These are phyloP conservation scores for Prorops nasuta DNA, from an alignment of 1,140 invertebrate species.

Conservation along the genomic window DNA sequence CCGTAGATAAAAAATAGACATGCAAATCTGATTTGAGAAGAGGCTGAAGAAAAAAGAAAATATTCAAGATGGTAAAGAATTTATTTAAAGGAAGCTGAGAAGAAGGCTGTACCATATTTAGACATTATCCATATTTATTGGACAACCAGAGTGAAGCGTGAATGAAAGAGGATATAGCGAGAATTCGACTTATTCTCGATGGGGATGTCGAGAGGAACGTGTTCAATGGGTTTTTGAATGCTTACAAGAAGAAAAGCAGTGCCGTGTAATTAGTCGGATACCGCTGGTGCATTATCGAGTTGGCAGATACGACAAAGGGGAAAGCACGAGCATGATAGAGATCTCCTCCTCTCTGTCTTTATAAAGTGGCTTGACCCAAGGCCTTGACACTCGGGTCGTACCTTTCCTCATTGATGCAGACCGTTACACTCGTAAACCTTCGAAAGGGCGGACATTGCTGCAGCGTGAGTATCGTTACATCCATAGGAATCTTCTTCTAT, in stretches of 20 bases:
- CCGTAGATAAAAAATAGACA: no score
- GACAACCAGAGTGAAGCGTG: no score
- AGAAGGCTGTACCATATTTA: no score
- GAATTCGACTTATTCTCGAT: constrained; percentile 8
- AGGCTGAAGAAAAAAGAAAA: no score
- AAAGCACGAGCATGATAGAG: constrained; percentile 9
- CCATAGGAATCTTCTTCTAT: constrained; percentile 1
- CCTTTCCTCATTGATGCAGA: constrained; percentile 8
- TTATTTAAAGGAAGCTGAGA: no score
- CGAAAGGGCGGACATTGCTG: neutral
- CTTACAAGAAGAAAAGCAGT: constrained; percentile 18
- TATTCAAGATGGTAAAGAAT: no score
- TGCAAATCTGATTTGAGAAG: no score
- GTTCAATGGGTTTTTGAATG: constrained; percentile 2
- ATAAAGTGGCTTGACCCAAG: constrained; percentile 17
- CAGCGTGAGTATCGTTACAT: no score
- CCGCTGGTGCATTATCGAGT: constrained; percentile 19
- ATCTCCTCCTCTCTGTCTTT: constrained; percentile 14
- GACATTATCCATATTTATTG: no score
- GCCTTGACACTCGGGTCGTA: constrained; percentile 16
- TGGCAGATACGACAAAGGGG: no score
- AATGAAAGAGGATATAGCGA: neutral
- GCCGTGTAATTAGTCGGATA: constrained; percentile 20
- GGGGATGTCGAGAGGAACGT: constrained; percentile 1
- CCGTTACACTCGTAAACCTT: constrained; percentile 1